Percentiles rank a stretch among this genome's conserved stretches.
Evolutionary conservation across 2,888 invertebrate species (phyloP).

Genomic region (Drosophila histrio): DNA sequence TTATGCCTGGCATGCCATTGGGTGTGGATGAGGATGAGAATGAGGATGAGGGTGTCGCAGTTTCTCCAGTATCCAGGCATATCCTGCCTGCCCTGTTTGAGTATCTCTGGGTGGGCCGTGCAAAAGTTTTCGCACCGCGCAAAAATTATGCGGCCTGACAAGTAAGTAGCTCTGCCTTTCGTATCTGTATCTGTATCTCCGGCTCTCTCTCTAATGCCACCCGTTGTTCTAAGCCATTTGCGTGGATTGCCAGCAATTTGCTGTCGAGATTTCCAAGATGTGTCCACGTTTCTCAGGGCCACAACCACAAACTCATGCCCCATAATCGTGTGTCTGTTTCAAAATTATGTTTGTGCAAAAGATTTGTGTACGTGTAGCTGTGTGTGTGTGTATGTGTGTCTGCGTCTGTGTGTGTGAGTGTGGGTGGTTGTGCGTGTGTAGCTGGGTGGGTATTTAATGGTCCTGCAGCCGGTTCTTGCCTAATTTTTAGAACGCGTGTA

Average conservation of each 20-base stretch:
- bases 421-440: conserved; percentile 15
- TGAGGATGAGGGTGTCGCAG: conserved; percentile 46
- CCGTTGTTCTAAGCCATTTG: conserved; percentile 82
- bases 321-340: conserved; percentile 67
- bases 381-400: background rate
- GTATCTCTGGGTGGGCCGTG: conserved; percentile 39
- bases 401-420: background rate
- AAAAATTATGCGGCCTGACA: conserved; percentile 56
- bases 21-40: conserved; percentile 12
- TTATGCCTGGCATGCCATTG: conserved; percentile 73
- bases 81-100: conserved; percentile 20
- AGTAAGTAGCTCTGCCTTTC: conserved; percentile 52
- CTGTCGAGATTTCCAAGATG: conserved; percentile 77
- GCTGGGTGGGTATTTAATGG: conserved; percentile 36
- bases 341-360: conserved; percentile 79
- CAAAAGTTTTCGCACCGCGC: conserved; percentile 71
- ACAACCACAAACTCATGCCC: background rate
- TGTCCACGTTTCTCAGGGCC: conserved; percentile 24
- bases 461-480: conserved; percentile 51
- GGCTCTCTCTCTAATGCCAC: conserved; percentile 68
- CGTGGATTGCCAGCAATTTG: conserved; percentile 83
- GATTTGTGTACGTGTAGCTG: conserved; percentile 53
- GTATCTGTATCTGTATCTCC: conserved; percentile 7
- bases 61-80: background rate
- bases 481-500: conserved; percentile 59